These are phyloP conservation scores for Leucophora obtusa DNA, from an alignment of 2,888 invertebrate species.

Conservation along the genomic window DNA sequence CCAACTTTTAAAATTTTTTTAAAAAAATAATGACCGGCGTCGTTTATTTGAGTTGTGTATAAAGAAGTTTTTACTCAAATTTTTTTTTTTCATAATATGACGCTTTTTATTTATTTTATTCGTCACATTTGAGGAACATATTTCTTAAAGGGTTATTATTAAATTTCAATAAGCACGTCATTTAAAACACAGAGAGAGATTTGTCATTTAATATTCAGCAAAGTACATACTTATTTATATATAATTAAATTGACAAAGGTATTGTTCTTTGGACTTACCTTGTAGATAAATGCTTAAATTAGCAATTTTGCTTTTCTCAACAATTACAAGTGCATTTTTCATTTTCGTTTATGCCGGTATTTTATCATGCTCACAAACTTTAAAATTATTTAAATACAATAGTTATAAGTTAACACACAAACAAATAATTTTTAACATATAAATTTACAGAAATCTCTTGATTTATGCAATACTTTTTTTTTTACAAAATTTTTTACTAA, in stretches of 20 bases:
- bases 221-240: background rate
- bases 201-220: slow-evolving; percentile 19
- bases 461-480: no score
- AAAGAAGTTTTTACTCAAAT: no score
- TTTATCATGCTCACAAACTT: background rate
- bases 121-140: background rate
- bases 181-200: background rate
- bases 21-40: no score
- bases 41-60: no score
- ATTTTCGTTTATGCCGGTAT: background rate
- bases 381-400: background rate
- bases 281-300: slow-evolving; percentile 36
- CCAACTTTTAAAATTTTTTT: no score
- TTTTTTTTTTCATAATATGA: no score
- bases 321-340: background rate
- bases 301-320: slow-evolving; percentile 21
- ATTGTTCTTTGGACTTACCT: slow-evolving; percentile 37
- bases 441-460: no score
- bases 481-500: no score
- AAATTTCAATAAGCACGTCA: slow-evolving; percentile 28
- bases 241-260: background rate
- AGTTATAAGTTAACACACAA: background rate
- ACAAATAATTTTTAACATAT: no score
- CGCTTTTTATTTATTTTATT: background rate
- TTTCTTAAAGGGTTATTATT: slow-evolving; percentile 18